Evolutionary conservation across 2,113 vertebrate species (phyloP).

Genomic region (Ammodramus savannarum): DNA sequence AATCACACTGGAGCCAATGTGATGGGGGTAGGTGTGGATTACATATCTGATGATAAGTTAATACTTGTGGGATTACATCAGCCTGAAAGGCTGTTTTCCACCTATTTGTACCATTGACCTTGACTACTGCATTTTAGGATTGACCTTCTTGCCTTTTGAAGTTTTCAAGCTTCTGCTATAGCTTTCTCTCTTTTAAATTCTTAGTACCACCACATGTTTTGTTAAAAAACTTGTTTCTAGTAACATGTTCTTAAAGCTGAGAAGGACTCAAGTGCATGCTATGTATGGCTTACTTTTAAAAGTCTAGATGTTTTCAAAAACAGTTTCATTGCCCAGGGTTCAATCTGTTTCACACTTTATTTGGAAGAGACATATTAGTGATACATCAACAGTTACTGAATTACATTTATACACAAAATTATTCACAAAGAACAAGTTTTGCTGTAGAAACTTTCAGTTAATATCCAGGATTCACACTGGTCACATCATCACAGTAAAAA

Average conservation of each 20-base stretch:
- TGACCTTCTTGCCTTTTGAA: neutral
- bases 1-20: neutral
- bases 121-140: neutral
- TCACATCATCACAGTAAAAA: neutral
- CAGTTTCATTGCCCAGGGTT: neutral
- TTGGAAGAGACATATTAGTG: neutral
- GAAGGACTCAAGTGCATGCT: neutral
- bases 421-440: neutral
- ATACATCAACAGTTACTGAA: neutral
- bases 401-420: neutral
- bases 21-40: neutral
- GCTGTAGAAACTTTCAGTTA: neutral
- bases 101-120: neutral
- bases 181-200: neutral
- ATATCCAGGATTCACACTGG: neutral
- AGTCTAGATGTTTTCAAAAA: neutral
- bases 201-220: neutral
- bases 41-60: neutral
- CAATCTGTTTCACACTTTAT: neutral
- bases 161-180: neutral
- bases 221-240: neutral
- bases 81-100: neutral
- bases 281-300: neutral
- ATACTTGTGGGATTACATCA: neutral
- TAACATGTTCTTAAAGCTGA: neutral